Percentiles rank a stretch among this genome's conserved stretches.
Conservation (phyloP, 2,888 invertebrate species). For the Hipparchia sbordonii region DNA sequence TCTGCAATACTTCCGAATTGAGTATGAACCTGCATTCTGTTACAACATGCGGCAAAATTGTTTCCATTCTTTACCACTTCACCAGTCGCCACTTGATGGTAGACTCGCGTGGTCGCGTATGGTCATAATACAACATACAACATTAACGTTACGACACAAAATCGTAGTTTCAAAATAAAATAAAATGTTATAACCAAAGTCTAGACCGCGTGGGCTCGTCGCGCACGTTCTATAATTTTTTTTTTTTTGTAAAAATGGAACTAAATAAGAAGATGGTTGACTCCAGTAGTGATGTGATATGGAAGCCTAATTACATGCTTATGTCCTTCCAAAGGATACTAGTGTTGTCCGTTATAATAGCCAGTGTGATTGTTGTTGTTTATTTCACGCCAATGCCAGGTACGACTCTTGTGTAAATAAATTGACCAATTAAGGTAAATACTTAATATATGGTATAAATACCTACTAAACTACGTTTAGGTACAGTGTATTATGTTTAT, state of each 20-base stretch:
- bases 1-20: slow-evolving; percentile 69
- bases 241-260: slow-evolving; percentile 52
- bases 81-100: slow-evolving; percentile 71
- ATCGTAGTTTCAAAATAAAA: slow-evolving; percentile 37
- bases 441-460: no score
- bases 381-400: slow-evolving; percentile 89
- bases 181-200: slow-evolving; percentile 44
- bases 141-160: slow-evolving; percentile 29
- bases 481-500: no score
- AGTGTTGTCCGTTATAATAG: slow-evolving; percentile 85
- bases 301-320: slow-evolving; percentile 80
- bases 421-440: no score
- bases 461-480: no score
- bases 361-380: slow-evolving; percentile 86
- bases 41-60: slow-evolving; percentile 46
- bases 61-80: slow-evolving; percentile 39
- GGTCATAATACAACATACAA: slow-evolving; percentile 34
- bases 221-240: slow-evolving; percentile 16
- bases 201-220: slow-evolving; percentile 14
- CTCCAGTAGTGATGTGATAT: slow-evolving; percentile 51
- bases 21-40: slow-evolving; percentile 45
- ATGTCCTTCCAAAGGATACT: slow-evolving; percentile 85
- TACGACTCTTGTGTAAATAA: slow-evolving; percentile 50
- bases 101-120: slow-evolving; percentile 69
- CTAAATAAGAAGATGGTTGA: slow-evolving; percentile 58